Evolutionary conservation across 2,113 vertebrate species (phyloP).

Genomic region (Petromus typicus): DNA sequence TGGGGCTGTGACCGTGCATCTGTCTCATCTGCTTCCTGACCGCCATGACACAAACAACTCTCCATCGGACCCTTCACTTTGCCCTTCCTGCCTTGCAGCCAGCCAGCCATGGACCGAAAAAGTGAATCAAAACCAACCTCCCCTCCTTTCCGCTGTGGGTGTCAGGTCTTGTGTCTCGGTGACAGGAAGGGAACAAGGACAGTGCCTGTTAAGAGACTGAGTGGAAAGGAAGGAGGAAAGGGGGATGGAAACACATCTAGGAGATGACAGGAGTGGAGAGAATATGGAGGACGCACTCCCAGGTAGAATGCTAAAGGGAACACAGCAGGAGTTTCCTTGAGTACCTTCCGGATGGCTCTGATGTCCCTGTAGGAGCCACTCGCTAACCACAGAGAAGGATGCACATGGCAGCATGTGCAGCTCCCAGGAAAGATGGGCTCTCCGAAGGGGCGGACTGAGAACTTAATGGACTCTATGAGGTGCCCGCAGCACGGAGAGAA

Average conservation of each 20-base stretch:
- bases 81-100: not conserved
- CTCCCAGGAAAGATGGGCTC: not conserved
- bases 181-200: not conserved
- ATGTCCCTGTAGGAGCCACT: not conserved
- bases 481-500: not conserved
- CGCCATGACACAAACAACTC: not conserved
- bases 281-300: not conserved
- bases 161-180: not conserved
- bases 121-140: not conserved
- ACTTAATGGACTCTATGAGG: not conserved
- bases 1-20: not conserved
- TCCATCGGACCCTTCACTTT: not conserved
- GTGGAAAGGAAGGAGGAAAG: not conserved
- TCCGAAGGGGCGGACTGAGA: not conserved
- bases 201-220: not conserved
- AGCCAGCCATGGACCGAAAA: not conserved
- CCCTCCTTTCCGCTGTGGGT: not conserved
- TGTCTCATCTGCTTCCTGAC: not conserved
- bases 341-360: too few relatives aligned
- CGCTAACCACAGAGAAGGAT: not conserved
- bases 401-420: not conserved
- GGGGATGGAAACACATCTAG: too few relatives aligned
- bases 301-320: not conserved
- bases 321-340: not conserved
- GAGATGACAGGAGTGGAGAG: not conserved